Conservation (phyloP, 2,888 invertebrate genomes). For the Thecocarcelia acutangulata region DNA sequence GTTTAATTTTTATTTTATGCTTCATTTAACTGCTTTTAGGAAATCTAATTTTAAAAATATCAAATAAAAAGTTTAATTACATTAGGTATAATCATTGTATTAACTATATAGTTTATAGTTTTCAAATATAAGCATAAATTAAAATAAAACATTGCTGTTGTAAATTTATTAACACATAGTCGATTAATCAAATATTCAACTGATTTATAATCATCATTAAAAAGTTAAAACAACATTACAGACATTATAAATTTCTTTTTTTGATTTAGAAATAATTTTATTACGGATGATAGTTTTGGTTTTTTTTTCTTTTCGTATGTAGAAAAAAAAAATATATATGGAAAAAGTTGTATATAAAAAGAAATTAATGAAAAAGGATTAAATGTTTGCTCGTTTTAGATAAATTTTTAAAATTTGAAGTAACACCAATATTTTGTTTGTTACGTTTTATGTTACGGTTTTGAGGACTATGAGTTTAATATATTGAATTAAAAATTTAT, state of each 20-base stretch:
- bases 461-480: conserved; percentile 52
- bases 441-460: conserved; percentile 60
- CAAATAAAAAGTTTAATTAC: conserved; percentile 42
- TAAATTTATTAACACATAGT: conserved; percentile 48
- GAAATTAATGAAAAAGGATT: conserved; percentile 43
- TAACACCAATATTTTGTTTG: conserved; percentile 59
- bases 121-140: conserved; percentile 50
- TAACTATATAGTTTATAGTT: conserved; percentile 45
- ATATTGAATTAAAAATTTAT: conserved; percentile 45
- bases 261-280: not conserved
- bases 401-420: conserved; percentile 52
- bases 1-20: conserved; percentile 17
- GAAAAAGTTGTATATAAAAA: conserved; percentile 49
- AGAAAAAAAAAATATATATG: conserved; percentile 20
- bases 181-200: conserved; percentile 37
- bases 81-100: conserved; percentile 24
- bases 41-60: conserved; percentile 47
- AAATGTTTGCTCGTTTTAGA: conserved; percentile 46
- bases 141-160: conserved; percentile 49
- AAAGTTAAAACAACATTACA: conserved; percentile 58
- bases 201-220: conserved; percentile 43
- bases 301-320: conserved; percentile 23
- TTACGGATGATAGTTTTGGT: not conserved
- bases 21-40: conserved; percentile 39
- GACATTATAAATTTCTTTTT: conserved; percentile 40